Conservation (phyloP, 2,113 vertebrate species). For the cat (Felis catus) region DNA sequence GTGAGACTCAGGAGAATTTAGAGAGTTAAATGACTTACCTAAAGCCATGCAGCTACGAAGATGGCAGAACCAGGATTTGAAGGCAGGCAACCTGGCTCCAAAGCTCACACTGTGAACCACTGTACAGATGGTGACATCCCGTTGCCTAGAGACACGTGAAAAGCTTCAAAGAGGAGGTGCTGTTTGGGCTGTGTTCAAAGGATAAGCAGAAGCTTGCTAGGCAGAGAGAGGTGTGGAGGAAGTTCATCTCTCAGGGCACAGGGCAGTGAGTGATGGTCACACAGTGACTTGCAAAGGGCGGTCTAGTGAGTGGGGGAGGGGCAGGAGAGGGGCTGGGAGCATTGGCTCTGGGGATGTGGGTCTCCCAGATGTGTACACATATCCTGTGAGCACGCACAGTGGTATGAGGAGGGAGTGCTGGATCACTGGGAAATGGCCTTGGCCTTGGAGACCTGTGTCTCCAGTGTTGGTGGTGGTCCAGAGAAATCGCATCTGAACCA, state of each 20-base stretch:
- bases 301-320: background rate
- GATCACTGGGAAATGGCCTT: background rate
- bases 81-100: background rate
- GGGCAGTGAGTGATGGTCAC: background rate
- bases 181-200: background rate
- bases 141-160: background rate
- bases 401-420: background rate
- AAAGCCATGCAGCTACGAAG: background rate
- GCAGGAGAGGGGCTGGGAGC: background rate
- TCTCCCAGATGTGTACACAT: background rate
- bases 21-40: background rate
- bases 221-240: background rate
- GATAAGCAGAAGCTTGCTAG: background rate
- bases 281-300: rapidly evolving
- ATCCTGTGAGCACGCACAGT: background rate
- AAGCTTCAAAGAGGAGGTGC: background rate
- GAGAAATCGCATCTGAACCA: background rate
- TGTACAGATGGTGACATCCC: background rate
- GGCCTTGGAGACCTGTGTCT: background rate
- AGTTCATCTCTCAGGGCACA: background rate
- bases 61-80: background rate
- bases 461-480: background rate
- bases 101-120: background rate
- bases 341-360: background rate
- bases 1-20: background rate